Base-by-base conservation (phyloP, 2,888 invertebrate genomes). In the Ophraella communa region DNA sequence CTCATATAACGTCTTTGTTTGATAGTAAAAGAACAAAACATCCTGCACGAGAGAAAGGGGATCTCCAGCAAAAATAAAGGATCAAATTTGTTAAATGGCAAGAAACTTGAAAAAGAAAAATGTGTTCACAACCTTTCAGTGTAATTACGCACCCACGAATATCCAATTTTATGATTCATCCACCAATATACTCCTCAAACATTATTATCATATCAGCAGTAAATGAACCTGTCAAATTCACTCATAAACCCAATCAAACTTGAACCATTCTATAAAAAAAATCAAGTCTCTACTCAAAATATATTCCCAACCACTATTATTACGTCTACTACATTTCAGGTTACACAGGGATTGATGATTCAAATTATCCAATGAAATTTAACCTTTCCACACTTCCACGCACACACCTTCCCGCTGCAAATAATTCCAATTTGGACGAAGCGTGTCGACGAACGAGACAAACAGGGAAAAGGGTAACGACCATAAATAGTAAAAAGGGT, bases 381-480 rank as follows among this genome's bases (percentile, higher is more conserved):
- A 8, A 51, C 49, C 17, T 51, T 51, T 24, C 18, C 49, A 23
- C 47, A 27, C 49, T 24, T 35, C 39, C 39, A 49, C 21, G 20
- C 21, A 7, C 10, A 27, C 49, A 39, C 49, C 39, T 49, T 58
- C 21, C n/a, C 21, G 7, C 10, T n/a, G 14, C 24, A 27, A 55
- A 27, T 20, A 52, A 55, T 44, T 55, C 21, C 27, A 44, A 55
- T 42, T 30, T 55, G 23, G 23, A 54, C 39, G 54, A 39, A 24
- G 18, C 33, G 59, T 59, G 59, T 51, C 59, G 35, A 58, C 20
- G 58, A 58, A 49, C 57, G 47, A 45, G 47, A 57, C 21, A 57
- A 47, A 17, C 47, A 56, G 17, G 55, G 27, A 18, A 20, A 45
- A 18, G 14, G 30, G 47, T n/a, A n/a, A n/a, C n/a, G n/a, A n/a